Evolutionary conservation across 1,140 invertebrate species (phyloP), one percentile per base, ranked within the genome.

Genomic region (Lepidurus apus): DNA sequence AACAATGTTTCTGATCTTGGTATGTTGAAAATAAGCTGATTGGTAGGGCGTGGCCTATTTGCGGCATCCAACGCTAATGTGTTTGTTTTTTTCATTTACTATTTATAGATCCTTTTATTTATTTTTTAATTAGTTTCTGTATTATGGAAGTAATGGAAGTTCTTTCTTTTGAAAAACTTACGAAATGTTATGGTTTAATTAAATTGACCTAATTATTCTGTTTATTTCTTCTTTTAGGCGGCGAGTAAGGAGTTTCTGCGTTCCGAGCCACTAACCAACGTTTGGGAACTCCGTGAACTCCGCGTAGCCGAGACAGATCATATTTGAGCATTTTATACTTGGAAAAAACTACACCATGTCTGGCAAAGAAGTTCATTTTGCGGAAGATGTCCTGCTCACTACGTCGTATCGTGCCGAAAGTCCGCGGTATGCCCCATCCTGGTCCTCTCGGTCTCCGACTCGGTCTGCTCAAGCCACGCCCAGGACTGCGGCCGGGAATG

Each of bases 381-480:
- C 53, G 53, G 53, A 65, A 65, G 53, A 65, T 65, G 53, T 21
- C 53, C 53, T 65, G 17, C 21, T 65, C 53, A 65, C 53, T 65
- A 17, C 53, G 17, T 65, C 53, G 53, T 21, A 65, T 21, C 53
- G 21, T n/a, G 53, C 53, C 53, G 53, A 65, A 65, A 65, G 21
- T 65, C 24, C 43, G 74, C 74, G 74, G 13, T 75, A 42, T 43
- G 24, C n/a, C 11, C 26, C 74, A 26, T 43, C 74, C 24, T 75
- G 74, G 74, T 45, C 76, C 42, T 34, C 43, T 42, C 76, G 44
- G 44, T 45, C 42, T 24, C 44, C 42, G 13, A 43, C 73, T 73
- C 43, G 73, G 42, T 74, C 77, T 73, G 53, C 73, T 73, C 77
- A 73, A 43, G 26, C 43, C 76, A 47, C 42, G 42, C 74, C 74